phyloP scores from a whole-genome alignment of 92 coral and sea anemone species.

The Galaxea fascicularis region DNA sequence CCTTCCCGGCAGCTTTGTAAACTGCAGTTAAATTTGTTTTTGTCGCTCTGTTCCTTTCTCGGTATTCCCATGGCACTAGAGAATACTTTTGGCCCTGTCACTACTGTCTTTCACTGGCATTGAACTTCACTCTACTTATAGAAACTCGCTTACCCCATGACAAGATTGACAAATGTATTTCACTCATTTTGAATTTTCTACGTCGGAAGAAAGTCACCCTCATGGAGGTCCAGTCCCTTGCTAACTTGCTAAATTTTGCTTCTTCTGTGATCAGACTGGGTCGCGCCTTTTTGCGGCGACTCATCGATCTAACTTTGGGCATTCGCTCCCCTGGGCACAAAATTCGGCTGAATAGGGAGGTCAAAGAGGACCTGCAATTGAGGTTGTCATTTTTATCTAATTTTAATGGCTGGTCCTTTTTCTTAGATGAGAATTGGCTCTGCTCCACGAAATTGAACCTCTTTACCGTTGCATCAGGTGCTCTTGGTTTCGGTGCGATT shows the following conservation, averaged over 20 bases:
- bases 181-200: conserved; percentile 7
- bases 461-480: conserved; percentile 56
- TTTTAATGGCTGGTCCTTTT: conserved; percentile 49
- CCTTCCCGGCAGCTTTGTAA: conserved; percentile 42
- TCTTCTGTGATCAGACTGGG: conserved; percentile 23
- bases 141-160: conserved; percentile 73
- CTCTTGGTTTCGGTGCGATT: conserved; percentile 53
- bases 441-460: conserved; percentile 31
- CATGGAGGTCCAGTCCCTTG: conserved; percentile 16
- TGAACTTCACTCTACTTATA: conserved; percentile 55
- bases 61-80: conserved; percentile 80
- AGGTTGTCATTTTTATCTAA: conserved; percentile 44
- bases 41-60: conserved; percentile 42
- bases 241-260: conserved; percentile 32
- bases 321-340: conserved; percentile 23
- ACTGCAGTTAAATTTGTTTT: conserved; percentile 43
- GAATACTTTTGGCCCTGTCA: conserved; percentile 42
- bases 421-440: conserved; percentile 40
- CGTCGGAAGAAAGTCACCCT: conserved; percentile 17
- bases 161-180: conserved; percentile 48
- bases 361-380: conserved; percentile 24
- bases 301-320: conserved; percentile 46
- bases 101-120: conserved; percentile 65
- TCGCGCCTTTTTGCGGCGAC: conserved; percentile 47
- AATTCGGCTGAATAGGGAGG: conserved; percentile 17